Evolutionary conservation across 2,888 invertebrate species (phyloP).

Genomic region (Mamestra brassicae): DNA sequence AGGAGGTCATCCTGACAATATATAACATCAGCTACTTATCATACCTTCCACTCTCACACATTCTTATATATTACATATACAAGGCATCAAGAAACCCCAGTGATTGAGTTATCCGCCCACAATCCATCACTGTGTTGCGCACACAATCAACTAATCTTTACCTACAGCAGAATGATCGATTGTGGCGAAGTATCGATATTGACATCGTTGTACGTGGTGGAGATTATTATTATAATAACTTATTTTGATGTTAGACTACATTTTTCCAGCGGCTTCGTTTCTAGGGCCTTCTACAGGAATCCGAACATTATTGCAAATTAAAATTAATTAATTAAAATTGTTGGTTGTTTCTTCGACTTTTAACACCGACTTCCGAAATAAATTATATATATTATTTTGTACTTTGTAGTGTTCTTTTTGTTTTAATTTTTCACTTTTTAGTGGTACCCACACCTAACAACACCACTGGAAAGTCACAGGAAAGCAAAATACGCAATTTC

Average conservation of each 20-base stretch:
- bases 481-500: too few relatives aligned
- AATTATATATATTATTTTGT: too few relatives aligned
- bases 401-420: too few relatives aligned
- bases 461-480: too few relatives aligned
- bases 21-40: conserved; percentile 23
- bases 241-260: not conserved
- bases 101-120: conserved; percentile 33
- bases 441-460: too few relatives aligned
- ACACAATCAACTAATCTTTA: conserved; percentile 29
- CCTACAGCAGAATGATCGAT: conserved; percentile 44
- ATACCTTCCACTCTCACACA: conserved; percentile 1
- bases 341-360: too few relatives aligned
- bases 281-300: not conserved
- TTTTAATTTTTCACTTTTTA: too few relatives aligned
- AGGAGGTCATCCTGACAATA: too few relatives aligned
- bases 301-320: too few relatives aligned
- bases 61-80: not conserved
- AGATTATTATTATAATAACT: conserved; percentile 11
- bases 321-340: too few relatives aligned
- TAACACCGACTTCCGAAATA: too few relatives aligned
- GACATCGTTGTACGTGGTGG: conserved; percentile 2
- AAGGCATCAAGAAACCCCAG: not conserved
- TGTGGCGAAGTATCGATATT: conserved; percentile 20
- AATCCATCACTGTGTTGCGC: conserved; percentile 43
- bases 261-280: not conserved